A percentile compares a stretch with the other conserved stretches of the same genome.
phyloP scores from a whole-genome alignment of 2,888 invertebrate genomes.

The Drosophila quinaria region DNA sequence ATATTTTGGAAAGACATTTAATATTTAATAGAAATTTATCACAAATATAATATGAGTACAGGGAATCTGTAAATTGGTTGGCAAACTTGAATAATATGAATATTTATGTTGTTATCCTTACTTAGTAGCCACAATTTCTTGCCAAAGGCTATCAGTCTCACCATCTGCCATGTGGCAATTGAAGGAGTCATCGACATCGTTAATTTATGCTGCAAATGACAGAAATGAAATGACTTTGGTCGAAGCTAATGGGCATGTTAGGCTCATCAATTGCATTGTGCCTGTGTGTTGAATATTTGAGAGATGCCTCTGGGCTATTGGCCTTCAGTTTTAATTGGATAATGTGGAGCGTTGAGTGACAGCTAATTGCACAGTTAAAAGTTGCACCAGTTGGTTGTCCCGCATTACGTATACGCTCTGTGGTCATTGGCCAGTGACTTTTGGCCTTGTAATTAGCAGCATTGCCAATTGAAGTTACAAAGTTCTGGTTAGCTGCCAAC shows the following conservation, averaged over 20 bases:
- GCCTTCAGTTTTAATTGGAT: constrained; percentile 57
- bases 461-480: constrained; percentile 47
- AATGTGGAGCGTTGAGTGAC: constrained; percentile 50
- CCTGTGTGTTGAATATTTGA: constrained; percentile 20
- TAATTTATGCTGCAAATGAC: constrained; percentile 31
- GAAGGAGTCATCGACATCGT: constrained; percentile 22
- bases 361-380: constrained; percentile 58
- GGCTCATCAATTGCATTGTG: constrained; percentile 27
- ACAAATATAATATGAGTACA: not conserved
- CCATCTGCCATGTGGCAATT: constrained; percentile 3
- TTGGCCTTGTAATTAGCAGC: constrained; percentile 48
- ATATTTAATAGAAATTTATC: not conserved
- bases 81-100: not conserved
- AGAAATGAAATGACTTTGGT: constrained; percentile 27
- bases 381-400: constrained; percentile 24
- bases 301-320: constrained; percentile 11
- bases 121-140: constrained; percentile 6
- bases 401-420: constrained; percentile 16
- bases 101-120: constrained; percentile 3
- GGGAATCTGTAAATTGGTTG: not conserved
- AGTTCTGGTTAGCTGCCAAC: constrained; percentile 17
- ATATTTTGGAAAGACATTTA: not conserved
- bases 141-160: constrained; percentile 9
- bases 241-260: constrained; percentile 18
- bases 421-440: constrained; percentile 9